Conservation (phyloP, 2,888 invertebrate genomes). For the Nemotelus nigrinus region DNA sequence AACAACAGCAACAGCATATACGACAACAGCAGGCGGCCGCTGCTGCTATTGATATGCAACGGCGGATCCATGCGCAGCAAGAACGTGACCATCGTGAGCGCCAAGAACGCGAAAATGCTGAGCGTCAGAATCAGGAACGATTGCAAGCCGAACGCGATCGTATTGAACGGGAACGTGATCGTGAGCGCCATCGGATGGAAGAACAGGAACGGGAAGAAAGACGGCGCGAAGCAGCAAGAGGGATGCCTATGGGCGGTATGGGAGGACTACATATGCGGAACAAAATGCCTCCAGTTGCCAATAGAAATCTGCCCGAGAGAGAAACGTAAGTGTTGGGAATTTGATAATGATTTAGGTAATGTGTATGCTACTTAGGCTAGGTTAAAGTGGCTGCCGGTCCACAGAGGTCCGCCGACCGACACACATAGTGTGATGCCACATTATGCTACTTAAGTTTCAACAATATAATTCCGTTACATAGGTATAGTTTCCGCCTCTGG, state of each 20-base stretch:
- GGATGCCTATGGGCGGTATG: slow-evolving; percentile 59
- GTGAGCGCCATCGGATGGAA: slow-evolving; percentile 56
- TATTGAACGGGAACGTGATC: slow-evolving; percentile 55
- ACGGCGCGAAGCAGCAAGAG: slow-evolving; percentile 58
- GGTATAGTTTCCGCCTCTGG: too few relatives aligned
- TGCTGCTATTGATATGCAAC: slow-evolving; percentile 57
- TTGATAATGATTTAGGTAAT: background rate
- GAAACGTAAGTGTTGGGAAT: slow-evolving; percentile 53
- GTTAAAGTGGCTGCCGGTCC: too few relatives aligned
- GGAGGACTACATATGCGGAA: slow-evolving; percentile 60
- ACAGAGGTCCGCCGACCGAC: too few relatives aligned
- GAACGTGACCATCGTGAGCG: slow-evolving; percentile 61
- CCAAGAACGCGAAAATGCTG: slow-evolving; percentile 59
- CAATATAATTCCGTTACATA: too few relatives aligned
- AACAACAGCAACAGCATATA: slow-evolving; percentile 58
- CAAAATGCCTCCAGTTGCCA: slow-evolving; percentile 55
- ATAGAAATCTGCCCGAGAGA: slow-evolving; percentile 60
- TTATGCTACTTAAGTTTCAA: too few relatives aligned
- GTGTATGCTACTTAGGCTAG: slow-evolving; percentile 40
- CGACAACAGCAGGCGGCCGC: slow-evolving; percentile 56
- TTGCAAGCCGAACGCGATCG: slow-evolving; percentile 59
- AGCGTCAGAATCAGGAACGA: slow-evolving; percentile 59
- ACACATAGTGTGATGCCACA: too few relatives aligned
- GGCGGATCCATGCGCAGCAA: slow-evolving; percentile 56
- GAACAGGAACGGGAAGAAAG: slow-evolving; percentile 58